These are phyloP conservation scores for Lindbergichthys nudifrons DNA, from an alignment of 2,797 vertebrate species.

Conservation along the genomic window DNA sequence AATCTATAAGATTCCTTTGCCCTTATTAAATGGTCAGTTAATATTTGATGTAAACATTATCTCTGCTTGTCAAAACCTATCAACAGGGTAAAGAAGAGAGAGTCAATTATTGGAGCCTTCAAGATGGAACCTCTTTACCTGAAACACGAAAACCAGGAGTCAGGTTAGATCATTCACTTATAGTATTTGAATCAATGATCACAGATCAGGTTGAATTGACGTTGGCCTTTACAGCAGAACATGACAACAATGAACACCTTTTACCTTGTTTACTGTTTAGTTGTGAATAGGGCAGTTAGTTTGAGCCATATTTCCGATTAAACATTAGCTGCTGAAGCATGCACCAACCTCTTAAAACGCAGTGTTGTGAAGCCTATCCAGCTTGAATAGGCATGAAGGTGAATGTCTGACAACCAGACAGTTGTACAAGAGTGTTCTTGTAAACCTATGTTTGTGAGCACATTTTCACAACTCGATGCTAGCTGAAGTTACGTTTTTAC, in stretches of 20 bases:
- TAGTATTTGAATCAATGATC: neutral
- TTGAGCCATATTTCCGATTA: neutral
- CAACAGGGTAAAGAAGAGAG: slow-evolving; percentile 92
- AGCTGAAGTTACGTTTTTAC: slow-evolving; percentile 17
- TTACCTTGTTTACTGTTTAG: slow-evolving; percentile 16
- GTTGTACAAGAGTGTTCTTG: neutral
- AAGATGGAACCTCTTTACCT: slow-evolving; percentile 96
- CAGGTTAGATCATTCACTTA: slow-evolving; percentile 82
- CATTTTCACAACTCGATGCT: slow-evolving; percentile 24
- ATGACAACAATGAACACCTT: neutral
- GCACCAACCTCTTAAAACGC: neutral
- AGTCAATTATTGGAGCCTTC: slow-evolving; percentile 92
- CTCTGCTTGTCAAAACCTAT: slow-evolving; percentile 14
- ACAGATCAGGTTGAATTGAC: neutral
- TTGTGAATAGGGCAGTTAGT: neutral
- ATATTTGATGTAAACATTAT: neutral
- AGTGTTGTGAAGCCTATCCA: neutral
- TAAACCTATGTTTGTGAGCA: neutral
- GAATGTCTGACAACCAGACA: neutral
- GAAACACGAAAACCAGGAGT: slow-evolving; percentile 93
- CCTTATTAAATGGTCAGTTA: neutral
- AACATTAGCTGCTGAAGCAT: slow-evolving; percentile 4
- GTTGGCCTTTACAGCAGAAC: neutral
- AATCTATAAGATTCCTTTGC: neutral
- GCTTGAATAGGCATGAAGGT: neutral